phyloP scores from a whole-genome alignment of 2,113 vertebrate species.

The Daboia siamensis region DNA sequence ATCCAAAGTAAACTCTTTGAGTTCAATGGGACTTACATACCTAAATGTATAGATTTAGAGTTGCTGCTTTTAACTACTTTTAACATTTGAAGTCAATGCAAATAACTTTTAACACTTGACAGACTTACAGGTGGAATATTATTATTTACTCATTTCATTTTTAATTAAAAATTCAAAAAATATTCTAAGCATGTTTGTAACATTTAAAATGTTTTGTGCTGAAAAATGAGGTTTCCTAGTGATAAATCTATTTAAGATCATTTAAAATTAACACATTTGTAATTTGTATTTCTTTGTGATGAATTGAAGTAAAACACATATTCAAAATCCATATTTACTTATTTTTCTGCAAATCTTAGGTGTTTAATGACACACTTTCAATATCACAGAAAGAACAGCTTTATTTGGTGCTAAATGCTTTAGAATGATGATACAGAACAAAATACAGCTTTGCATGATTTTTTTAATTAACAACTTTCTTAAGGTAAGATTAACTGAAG shows the following conservation, averaged over 20 bases:
- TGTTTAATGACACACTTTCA: not conserved
- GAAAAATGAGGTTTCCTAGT: not conserved
- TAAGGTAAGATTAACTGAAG: conserved; percentile 31
- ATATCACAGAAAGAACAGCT: not conserved
- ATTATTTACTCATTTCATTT: not conserved
- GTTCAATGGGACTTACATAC: not conserved
- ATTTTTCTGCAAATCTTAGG: conserved; percentile 5
- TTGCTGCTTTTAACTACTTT: not conserved
- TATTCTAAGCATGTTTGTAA: not conserved
- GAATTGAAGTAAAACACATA: not conserved
- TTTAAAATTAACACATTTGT: not conserved
- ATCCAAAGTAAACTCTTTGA: not conserved
- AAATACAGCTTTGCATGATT: not conserved
- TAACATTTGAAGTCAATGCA: conserved; percentile 27
- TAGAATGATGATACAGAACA: not conserved
- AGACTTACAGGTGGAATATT: not conserved
- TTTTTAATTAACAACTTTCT: not conserved
- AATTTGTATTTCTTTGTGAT: not conserved
- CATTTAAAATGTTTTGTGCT: not conserved
- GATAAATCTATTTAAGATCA: not conserved
- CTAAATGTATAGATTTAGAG: not conserved
- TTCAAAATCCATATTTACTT: not conserved
- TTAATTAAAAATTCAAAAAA: not conserved
- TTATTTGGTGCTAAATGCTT: not conserved
- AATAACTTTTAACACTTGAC: not conserved